Evolutionary conservation across 2,797 vertebrate species (phyloP), one percentile per base, ranked within the genome.

Genomic region (Clarias pachynema): DNA sequence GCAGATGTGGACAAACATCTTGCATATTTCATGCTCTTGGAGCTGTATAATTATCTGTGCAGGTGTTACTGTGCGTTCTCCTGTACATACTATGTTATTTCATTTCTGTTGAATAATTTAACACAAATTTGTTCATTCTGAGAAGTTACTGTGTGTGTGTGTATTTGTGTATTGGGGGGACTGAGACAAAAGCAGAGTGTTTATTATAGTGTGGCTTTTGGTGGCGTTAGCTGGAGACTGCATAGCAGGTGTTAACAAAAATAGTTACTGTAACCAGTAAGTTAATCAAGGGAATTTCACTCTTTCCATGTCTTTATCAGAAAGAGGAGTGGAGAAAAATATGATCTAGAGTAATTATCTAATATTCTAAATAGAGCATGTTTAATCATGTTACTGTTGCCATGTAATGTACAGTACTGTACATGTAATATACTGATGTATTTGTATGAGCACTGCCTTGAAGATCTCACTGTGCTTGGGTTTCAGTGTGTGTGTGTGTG

Each of bases 1-100:
- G 26, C 22, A 44, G 37, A 44, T 15, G 15, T 34, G 49, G 15
- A 29, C 34, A 4, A 86, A 53, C 22, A 26, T 37, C 60, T 73
- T 44, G 18, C 59, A 79, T 73, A 60, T 56, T 83, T 66, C 24
- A 77, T 44, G n/a, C 44, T 66, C 57, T 40, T 44, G 56, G 24
- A 22, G 20, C 40, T 34, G 60, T 65, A 53, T 24, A 72, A 68
- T 34, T 34, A 29, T 62, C 63, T 40, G 66, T 34, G 18, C 69
- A 53, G 34, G 20, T 68, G 37, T 29, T 37, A 14, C 29, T 4
- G 29, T 65, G 16, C 18, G 22, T 82, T 75, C 84, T 82, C 84
- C 79, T 84, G 68, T 86, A 86, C 86, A 86, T 84, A 84, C 82
- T 82, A 69, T n/a, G 86, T 87, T 87, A 85, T 87, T 80, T 80